phyloP scores from a whole-genome alignment of 2,888 invertebrate species.

The Pollenia griseotomentosa region DNA sequence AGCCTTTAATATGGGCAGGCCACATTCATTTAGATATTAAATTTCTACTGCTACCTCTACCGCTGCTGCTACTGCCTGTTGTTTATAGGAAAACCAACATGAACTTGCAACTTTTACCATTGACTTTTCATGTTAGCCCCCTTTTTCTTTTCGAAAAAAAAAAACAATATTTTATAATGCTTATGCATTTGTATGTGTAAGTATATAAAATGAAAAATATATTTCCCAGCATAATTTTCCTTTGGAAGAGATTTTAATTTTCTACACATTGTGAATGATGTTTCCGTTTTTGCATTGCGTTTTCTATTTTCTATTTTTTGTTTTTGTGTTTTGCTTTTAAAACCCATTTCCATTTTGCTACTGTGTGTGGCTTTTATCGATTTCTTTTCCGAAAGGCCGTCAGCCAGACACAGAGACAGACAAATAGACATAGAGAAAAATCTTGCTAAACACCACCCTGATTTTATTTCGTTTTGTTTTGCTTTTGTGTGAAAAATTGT shows the following conservation, averaged over 20 bases:
- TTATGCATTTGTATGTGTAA: constrained; percentile 19
- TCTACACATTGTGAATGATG: constrained; percentile 36
- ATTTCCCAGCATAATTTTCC: constrained; percentile 53
- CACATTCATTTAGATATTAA: constrained; percentile 39
- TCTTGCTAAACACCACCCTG: background rate
- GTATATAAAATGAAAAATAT: constrained; percentile 23
- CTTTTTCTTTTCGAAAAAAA: constrained; percentile 10
- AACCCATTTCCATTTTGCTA: constrained; percentile 37
- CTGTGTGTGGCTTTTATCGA: constrained; percentile 57
- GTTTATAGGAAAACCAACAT: constrained; percentile 50
- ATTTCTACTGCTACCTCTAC: constrained; percentile 2
- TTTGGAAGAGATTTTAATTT: constrained; percentile 35
- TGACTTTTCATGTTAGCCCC: constrained; percentile 57
- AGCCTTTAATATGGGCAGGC: constrained; percentile 16
- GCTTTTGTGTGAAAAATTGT: constrained; percentile 1
- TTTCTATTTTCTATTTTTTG: constrained; percentile 32
- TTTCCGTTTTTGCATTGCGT: constrained; percentile 54
- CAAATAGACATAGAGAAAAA: constrained; percentile 22
- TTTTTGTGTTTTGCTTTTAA: background rate
- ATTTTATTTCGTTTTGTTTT: background rate
- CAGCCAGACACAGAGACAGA: background rate
- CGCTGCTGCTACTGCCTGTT: background rate
- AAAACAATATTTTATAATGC: constrained; percentile 41
- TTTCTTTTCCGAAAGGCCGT: constrained; percentile 35
- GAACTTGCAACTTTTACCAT: constrained; percentile 69